Evolutionary conservation across 2,113 vertebrate genomes (phyloP), one percentile per base, ranked within the genome.

Genomic region (Orthonyx spaldingii): DNA sequence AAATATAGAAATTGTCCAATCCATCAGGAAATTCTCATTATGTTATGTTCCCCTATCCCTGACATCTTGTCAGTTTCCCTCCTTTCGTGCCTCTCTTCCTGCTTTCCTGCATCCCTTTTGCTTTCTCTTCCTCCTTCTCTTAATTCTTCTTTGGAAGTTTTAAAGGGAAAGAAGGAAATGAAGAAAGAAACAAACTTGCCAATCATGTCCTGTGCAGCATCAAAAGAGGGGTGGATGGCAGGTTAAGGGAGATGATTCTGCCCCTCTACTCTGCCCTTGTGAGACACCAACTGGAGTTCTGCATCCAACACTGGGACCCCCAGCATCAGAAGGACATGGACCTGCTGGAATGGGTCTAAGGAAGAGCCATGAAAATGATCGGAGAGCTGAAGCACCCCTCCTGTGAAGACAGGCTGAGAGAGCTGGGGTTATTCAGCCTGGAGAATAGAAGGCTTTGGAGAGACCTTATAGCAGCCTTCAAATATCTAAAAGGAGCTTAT

Each of bases 141-240:
- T 33, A 4, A 35, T 59, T 86, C 1, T 7, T 46, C 7, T 71
- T 76, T 49, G 10, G 7, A 68, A 70, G 8, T 53, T 50, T 94
- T 53, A 84, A 89, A 37, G 9, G 12, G 6, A 56, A 84, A 94
- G 27, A 59, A 83, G 22, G 6, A 59, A 85, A 42, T 0, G 56
- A 81, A 27, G 3, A 50, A 53, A 55, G 2, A 63, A 39, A 4
- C 1, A 30, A 60, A 63, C 16, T 20, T 42, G 19, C 20, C 19
- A 24, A 1, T 19, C 0, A 0, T 53, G 16, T 47, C n/a, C 28
- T n/a, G 39, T 23, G 47, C 47, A 61, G 19, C 23, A 41, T 61
- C 28, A 11, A 28, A 53, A 39, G n/a, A 53, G 28, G 8, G 10
- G 3, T 46, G 19, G 28, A 39, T 2, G 1, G 10, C 23, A 78